These are phyloP conservation scores for Catalaphyllia jardinei DNA, from an alignment of 64 coral and sea anemone species.

Conservation along the genomic window DNA sequence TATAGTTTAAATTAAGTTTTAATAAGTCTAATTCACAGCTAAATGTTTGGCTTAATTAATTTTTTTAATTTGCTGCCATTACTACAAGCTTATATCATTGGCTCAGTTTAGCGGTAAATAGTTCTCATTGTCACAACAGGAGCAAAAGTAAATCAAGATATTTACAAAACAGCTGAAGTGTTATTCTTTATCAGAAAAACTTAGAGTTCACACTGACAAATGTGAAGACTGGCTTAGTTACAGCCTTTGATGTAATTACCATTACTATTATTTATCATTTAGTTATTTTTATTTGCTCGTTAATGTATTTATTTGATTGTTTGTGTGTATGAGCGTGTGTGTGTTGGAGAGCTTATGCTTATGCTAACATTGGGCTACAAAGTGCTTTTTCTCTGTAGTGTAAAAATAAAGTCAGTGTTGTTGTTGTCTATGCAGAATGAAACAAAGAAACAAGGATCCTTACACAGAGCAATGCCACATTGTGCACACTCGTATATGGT, in stretches of 20 bases:
- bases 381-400: too few species aligned
- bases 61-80: constrained; percentile 7
- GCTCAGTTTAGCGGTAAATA: neutral
- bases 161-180: neutral
- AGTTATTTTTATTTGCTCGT: too few species aligned
- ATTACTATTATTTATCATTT: too few species aligned
- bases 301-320: too few species aligned
- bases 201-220: neutral
- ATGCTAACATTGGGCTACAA: too few species aligned
- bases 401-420: too few species aligned
- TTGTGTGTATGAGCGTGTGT: too few species aligned
- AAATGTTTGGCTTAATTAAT: neutral
- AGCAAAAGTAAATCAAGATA: neutral
- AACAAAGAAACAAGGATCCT: neutral
- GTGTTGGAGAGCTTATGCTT: too few species aligned
- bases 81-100: neutral
- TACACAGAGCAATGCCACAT: neutral
- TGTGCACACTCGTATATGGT: neutral
- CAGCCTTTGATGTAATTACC: too few species aligned
- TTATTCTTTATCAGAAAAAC: neutral
- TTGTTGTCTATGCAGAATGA: neutral
- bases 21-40: neutral
- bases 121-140: neutral
- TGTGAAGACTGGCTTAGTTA: too few species aligned
- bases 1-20: neutral